phyloP scores from a whole-genome alignment of 2,797 vertebrate species.

The Siniperca obscura region DNA sequence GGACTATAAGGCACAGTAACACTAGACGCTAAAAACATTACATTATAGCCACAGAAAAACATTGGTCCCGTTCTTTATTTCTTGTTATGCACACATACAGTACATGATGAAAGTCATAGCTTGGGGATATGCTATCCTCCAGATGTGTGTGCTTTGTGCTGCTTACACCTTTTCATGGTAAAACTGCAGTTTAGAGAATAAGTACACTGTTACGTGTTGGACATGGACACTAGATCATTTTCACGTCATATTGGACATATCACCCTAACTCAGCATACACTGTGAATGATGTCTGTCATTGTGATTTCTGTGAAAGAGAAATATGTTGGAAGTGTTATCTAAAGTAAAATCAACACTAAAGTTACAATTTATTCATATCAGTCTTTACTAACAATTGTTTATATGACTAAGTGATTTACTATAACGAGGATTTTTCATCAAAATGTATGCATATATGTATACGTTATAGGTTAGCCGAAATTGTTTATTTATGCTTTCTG shows the following conservation, averaged over 20 bases:
- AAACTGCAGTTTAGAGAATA: slow-evolving; percentile 45
- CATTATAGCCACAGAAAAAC: slow-evolving; percentile 73
- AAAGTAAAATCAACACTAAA: neutral
- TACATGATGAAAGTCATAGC: slow-evolving; percentile 70
- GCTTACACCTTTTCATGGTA: slow-evolving; percentile 48
- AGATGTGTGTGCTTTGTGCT: slow-evolving; percentile 51
- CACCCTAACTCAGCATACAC: slow-evolving; percentile 37
- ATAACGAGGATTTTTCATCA: neutral
- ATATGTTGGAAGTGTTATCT: neutral
- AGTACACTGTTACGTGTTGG: slow-evolving; percentile 32
- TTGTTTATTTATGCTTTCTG: slow-evolving; percentile 21
- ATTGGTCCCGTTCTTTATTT: slow-evolving; percentile 65
- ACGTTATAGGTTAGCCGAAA: slow-evolving; percentile 1
- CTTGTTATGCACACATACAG: slow-evolving; percentile 47
- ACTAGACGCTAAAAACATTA: slow-evolving; percentile 73
- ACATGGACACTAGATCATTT: slow-evolving; percentile 48
- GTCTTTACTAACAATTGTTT: slow-evolving; percentile 23
- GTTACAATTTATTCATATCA: neutral
- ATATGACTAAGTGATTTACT: slow-evolving; percentile 9
- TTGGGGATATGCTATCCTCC: slow-evolving; percentile 59
- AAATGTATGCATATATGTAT: neutral
- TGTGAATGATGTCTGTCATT: slow-evolving; percentile 55
- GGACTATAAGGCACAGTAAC: slow-evolving; percentile 74
- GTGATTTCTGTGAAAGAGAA: slow-evolving; percentile 22
- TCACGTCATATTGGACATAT: slow-evolving; percentile 57